A percentile compares a stretch with the other conserved stretches of the same genome.
Evolutionary conservation across 2,797 vertebrate genomes (phyloP).

Genomic region (Amazona ochrocephala): DNA sequence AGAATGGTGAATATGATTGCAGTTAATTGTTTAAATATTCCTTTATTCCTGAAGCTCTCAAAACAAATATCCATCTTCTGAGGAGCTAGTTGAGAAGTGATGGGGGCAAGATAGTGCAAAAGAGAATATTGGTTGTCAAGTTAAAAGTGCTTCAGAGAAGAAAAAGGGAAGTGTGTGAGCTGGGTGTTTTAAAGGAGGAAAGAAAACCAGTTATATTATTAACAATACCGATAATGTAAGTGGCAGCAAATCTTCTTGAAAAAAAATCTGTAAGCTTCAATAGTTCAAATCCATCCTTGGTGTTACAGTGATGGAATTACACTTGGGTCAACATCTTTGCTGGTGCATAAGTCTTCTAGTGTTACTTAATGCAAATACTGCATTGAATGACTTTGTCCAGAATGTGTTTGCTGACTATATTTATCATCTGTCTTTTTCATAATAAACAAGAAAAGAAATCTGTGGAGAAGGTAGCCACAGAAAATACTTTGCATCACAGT

Average conservation of each 20-base stretch:
- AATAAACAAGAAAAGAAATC: slow-evolving; percentile 7
- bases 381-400: neutral
- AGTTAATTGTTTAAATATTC: slow-evolving; percentile 48
- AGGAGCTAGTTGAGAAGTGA: neutral
- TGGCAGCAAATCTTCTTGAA: neutral
- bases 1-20: neutral
- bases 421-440: neutral
- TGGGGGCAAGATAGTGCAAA: neutral
- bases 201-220: neutral
- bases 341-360: neutral
- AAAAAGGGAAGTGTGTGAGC: neutral
- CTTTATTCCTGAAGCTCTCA: slow-evolving; percentile 21
- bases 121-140: neutral
- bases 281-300: neutral
- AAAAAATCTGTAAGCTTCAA: neutral
- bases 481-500: slow-evolving; percentile 3
- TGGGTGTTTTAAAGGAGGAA: neutral
- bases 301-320: neutral
- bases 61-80: neutral
- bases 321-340: neutral
- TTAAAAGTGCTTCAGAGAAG: neutral
- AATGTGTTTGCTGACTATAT: slow-evolving; percentile 22
- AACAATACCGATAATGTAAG: neutral
- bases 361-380: slow-evolving; percentile 2
- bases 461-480: slow-evolving; percentile 22